Evolutionary conservation across 2,888 invertebrate species (phyloP), one percentile per base, ranked within the genome.

Genomic region (Amphimallon solstitiale): DNA sequence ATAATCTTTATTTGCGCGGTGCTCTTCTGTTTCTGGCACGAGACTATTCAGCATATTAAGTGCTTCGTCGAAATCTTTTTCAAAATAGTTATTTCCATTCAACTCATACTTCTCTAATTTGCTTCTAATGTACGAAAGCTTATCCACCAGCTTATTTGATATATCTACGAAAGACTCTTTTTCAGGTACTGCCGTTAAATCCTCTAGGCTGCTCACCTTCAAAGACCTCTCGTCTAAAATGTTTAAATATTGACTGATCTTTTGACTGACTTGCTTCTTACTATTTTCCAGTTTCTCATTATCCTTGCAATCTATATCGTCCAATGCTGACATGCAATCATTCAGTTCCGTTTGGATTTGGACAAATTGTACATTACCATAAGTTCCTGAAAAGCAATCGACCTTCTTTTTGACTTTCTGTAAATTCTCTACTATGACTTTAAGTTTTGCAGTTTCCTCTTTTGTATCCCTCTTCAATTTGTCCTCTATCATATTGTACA

Each of bases 141-240:
- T 56, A 9, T 59, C 21, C n/a, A 72, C 59, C 7, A 65, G 10
- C 29, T 73, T 67, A 35, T 70, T 62, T 2, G 71, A 65, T 29
- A 29, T 45, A 1, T 66, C 46, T 6, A 43, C 21, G 9, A 45
- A 21, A n/a, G 14, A n/a, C 35, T 65, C 46, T 12, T 62, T 29
- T 6, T 63, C 56, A 10, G 52, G 43, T 23, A 35, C 35, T 4
- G 51, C 52, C 2, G 43, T 10, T 56, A 62, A 37, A 38, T 62
- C 49, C 43, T 51, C 63, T n/a, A 62, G 52, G 9, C 64, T 61
- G n/a, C 45, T 10, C 4, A 67, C 63, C 49, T 72, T 70, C 0
- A 67, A 43, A 0, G 73, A 71, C 34, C 68, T 67, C n/a, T 71
- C 73, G 38, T 73, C 72, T 15, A 73, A 65, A 51, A 71, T 70